Evolutionary conservation across 1,140 invertebrate species (phyloP), one percentile per base, ranked within the genome.

Genomic region (Procambarus clarkii): DNA sequence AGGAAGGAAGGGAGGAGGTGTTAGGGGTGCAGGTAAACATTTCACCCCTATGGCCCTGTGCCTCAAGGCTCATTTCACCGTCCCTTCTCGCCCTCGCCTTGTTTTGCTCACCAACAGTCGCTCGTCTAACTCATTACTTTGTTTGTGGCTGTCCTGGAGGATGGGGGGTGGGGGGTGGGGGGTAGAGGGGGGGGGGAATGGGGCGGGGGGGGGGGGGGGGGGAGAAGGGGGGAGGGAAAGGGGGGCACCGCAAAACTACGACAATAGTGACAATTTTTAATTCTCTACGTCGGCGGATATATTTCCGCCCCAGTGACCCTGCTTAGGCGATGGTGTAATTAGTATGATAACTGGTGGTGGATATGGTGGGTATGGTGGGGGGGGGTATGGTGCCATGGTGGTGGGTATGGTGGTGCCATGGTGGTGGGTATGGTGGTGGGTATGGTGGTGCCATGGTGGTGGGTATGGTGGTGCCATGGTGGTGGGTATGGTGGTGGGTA

Each of bases 241-340:
- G 50, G 13, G 7, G 50, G 50, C 21, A 48, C 50, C 46, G 50
- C 44, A 80, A 0, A 18, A 69, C 50, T 34, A 48, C 45, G 54
- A 81, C 79, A 81, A 81, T 81, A 60, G 80, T 82, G 50, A 60
- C 50, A 60, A 81, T 60, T 44, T 82, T 82, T 82, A 60, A 82
- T 82, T 82, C 80, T 82, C 80, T 82, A 2, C 15, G n/a, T 15
- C 15, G 11, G 60, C 13, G 60, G 9, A 5, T 8, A 54, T 5
- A 54, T 54, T 54, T 54, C 50, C 50, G 50, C 50, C 50, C 50
- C 50, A 54, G 50, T 11, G 50, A 54, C 50, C 50, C 50, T 54
- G 50, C 50, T 54, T 54, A 54, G 50, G 50, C 13, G 50, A 54
- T 54, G 50, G 50, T 54, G 50, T 54, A 54, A 54, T 54, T 54